Evolutionary conservation across 1,140 invertebrate species (phyloP).

Genomic region (Caenorhabditis latens): DNA sequence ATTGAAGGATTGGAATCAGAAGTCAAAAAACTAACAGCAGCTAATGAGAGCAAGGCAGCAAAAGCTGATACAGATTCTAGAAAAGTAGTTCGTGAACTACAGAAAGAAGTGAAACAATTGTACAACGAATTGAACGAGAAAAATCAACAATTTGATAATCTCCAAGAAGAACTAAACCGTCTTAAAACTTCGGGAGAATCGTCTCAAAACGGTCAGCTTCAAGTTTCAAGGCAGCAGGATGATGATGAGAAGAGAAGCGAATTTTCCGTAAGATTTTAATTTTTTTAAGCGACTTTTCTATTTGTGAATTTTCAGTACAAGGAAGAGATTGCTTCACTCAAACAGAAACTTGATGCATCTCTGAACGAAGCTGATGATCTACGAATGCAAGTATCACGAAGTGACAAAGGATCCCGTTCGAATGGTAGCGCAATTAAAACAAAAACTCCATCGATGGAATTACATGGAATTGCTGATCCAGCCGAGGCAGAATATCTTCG

Average conservation of each 20-base stretch:
- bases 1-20: slow-evolving; percentile 34
- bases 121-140: slow-evolving; percentile 68
- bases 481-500: slow-evolving; percentile 64
- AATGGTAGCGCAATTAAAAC: slow-evolving; percentile 19
- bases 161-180: slow-evolving; percentile 4
- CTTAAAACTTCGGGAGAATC: not conserved
- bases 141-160: slow-evolving; percentile 54
- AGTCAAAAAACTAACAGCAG: not conserved
- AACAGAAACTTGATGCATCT: slow-evolving; percentile 50
- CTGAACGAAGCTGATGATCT: slow-evolving; percentile 55
- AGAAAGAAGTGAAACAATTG: slow-evolving; percentile 67
- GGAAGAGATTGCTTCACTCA: slow-evolving; percentile 55
- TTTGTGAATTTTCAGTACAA: slow-evolving; percentile 30
- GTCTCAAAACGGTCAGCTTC: slow-evolving; percentile 24
- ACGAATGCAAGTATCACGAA: slow-evolving; percentile 37
- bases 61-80: slow-evolving; percentile 64
- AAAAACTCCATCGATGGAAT: slow-evolving; percentile 48
- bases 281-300: not conserved
- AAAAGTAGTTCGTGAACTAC: slow-evolving; percentile 64
- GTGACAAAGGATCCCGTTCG: not conserved
- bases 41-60: slow-evolving; percentile 38
- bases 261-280: slow-evolving; percentile 38
- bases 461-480: slow-evolving; percentile 28
- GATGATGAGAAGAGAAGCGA: slow-evolving; percentile 55
- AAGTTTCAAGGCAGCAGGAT: slow-evolving; percentile 37